phyloP scores from a whole-genome alignment of 2,113 vertebrate species.

The Nothocercus julius region DNA sequence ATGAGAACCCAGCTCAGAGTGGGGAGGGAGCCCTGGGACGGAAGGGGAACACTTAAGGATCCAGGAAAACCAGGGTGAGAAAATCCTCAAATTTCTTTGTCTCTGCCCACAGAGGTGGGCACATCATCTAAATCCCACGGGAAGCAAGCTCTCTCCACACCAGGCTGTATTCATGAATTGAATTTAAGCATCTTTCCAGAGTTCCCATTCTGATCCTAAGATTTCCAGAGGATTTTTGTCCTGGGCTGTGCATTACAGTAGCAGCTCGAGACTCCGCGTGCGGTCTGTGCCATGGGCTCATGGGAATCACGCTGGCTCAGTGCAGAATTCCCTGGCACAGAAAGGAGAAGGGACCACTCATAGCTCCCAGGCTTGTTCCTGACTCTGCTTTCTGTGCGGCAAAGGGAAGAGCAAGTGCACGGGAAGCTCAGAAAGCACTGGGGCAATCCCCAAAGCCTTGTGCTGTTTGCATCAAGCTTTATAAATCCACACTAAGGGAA shows the following conservation, averaged over 20 bases:
- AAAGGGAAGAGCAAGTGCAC: neutral
- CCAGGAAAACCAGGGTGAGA: neutral
- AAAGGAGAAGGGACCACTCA: neutral
- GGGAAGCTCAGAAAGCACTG: neutral
- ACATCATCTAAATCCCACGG: rapidly evolving
- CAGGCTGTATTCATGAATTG: neutral
- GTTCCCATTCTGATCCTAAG: neutral
- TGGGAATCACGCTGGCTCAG: too few relatives aligned
- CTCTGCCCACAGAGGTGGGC: neutral
- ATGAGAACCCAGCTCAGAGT: neutral
- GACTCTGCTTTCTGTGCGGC: neutral
- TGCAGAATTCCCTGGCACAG: neutral
- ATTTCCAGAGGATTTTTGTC: neutral
- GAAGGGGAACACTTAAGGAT: neutral
- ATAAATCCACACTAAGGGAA: neutral
- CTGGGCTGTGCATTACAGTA: neutral
- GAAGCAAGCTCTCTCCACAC: neutral
- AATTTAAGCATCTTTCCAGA: neutral
- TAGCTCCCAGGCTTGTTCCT: neutral
- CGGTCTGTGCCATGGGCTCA: neutral
- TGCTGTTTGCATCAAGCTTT: neutral
- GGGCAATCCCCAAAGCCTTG: neutral
- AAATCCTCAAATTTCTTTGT: neutral
- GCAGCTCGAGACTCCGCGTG: neutral
- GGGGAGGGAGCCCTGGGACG: neutral